Evolutionary conservation across 2,888 invertebrate genomes (phyloP), one percentile per base, ranked within the genome.

Genomic region (Acleris laterana): DNA sequence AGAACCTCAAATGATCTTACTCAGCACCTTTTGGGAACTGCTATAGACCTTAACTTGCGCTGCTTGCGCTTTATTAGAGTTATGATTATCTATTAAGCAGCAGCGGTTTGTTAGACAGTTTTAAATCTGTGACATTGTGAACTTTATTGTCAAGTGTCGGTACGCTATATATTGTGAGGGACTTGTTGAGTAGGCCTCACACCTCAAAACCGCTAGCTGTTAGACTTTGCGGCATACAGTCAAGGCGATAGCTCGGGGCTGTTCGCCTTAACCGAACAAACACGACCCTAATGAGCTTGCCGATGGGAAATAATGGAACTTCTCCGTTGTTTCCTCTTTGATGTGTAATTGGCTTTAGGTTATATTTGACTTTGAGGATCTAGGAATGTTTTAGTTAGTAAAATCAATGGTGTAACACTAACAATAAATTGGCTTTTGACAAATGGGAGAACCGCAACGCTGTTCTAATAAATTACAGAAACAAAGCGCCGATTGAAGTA

Each of bases 261-360:
- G 62, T 49, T 50, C 61, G 68, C 69, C 63, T 60, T 69, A 68
- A 63, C 69, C 63, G 68, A 65, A 69, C 72, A 71, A 72, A 72
- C 71, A 72, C 65, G 50, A 25, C 49, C 57, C 58, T 71, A 72
- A 72, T 72, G 70, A 72, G 69, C 61, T 61, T 68, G 66, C 67
- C 68, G 65, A 65, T 69, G 69, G 68, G 58, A 70, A 69, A 68
- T 68, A 69, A 63, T 58, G 65, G 53, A 52, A 56, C 60, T 66
- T 53, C 38, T 61, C 63, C 57, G 63, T 67, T 38, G 22, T 70
- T 62, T 59, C 19, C 57, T 55, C 69, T 68, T 70, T 70, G 68
- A 68, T 65, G 65, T 69, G 58, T 58, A 68, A 68, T 56, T 65
- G 59, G 44, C 64, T 62, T 59, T 58, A 64, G 53, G 58, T 58